Conservation (phyloP, 2,113 vertebrate species). For the Alexandromys fortis region DNA sequence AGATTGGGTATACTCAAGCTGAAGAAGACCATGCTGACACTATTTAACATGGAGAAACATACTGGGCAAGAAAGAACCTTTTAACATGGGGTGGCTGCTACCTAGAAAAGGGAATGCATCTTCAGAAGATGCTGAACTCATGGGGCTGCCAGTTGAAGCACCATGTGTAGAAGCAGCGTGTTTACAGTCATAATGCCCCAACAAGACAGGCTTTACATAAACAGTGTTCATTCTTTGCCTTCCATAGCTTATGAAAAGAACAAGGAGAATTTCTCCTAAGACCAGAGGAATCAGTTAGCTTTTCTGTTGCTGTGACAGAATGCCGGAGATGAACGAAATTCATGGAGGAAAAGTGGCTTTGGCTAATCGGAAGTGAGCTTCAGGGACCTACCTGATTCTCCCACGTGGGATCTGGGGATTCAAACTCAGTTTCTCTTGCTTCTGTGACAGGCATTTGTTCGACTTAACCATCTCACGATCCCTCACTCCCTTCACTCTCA, state of each 20-base stretch:
- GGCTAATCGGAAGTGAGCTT: not conserved
- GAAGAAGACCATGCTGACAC: not conserved
- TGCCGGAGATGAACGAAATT: not conserved
- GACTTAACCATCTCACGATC: not conserved
- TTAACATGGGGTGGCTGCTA: not conserved
- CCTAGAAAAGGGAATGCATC: too few relatives aligned
- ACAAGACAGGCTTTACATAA: not conserved
- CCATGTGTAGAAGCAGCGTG: not conserved
- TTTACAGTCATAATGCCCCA: not conserved
- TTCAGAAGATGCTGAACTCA: not conserved
- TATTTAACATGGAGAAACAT: not conserved
- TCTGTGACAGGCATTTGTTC: not conserved
- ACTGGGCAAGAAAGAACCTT: not conserved
- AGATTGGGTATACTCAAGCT: not conserved
- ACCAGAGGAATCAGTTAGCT: not conserved
- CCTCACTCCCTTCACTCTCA: not conserved
- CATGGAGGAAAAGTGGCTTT: not conserved
- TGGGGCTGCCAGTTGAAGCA: fast-evolving
- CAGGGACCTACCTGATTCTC: not conserved
- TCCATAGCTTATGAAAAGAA: not conserved
- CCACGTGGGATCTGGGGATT: not conserved
- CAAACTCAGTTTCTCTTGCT: too few relatives aligned
- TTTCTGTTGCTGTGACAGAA: not conserved
- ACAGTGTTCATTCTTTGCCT: not conserved
- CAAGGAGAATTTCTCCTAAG: not conserved